phyloP scores from a whole-genome alignment of 2,888 invertebrate genomes.

The Dryobotodes eremita region DNA sequence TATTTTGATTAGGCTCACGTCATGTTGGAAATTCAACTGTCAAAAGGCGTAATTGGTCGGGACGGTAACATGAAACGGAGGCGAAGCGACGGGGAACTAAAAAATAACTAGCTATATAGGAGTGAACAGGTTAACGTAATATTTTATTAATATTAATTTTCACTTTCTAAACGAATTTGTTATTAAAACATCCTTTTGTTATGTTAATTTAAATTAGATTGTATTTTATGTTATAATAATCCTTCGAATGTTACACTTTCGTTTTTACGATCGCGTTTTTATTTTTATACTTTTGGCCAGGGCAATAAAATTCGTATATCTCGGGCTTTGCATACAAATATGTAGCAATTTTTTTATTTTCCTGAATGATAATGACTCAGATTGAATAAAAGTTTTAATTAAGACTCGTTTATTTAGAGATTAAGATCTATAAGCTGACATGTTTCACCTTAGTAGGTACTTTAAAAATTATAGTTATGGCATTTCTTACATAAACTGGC shows the following conservation, averaged over 20 bases:
- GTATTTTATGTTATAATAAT: constrained; percentile 49
- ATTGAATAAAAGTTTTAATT: constrained; percentile 56
- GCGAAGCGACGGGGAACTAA: constrained; percentile 65
- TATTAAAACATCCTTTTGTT: constrained; percentile 44
- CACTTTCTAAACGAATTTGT: constrained; percentile 48
- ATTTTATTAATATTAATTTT: constrained; percentile 50
- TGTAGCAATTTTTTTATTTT: constrained; percentile 40
- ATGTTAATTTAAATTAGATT: constrained; percentile 31
- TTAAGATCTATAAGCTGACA: constrained; percentile 54
- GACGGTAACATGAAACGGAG: constrained; percentile 79
- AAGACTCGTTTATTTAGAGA: constrained; percentile 53
- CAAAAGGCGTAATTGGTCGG: constrained; percentile 90
- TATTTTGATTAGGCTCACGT: constrained; percentile 92
- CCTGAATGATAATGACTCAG: constrained; percentile 13
- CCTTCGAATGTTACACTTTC: constrained; percentile 62
- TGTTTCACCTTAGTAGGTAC: constrained; percentile 33
- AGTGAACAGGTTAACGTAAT: constrained; percentile 39
- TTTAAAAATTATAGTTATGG: constrained; percentile 17
- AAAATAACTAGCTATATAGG: constrained; percentile 47
- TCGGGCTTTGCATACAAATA: constrained; percentile 52
- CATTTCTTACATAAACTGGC: constrained; percentile 16
- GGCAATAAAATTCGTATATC: constrained; percentile 43
- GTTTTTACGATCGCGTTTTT: constrained; percentile 51
- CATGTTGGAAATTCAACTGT: constrained; percentile 91
- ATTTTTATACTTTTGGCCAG: constrained; percentile 43